phyloP scores from a whole-genome alignment of 2,888 invertebrate species.

The Rotaria sp. region DNA sequence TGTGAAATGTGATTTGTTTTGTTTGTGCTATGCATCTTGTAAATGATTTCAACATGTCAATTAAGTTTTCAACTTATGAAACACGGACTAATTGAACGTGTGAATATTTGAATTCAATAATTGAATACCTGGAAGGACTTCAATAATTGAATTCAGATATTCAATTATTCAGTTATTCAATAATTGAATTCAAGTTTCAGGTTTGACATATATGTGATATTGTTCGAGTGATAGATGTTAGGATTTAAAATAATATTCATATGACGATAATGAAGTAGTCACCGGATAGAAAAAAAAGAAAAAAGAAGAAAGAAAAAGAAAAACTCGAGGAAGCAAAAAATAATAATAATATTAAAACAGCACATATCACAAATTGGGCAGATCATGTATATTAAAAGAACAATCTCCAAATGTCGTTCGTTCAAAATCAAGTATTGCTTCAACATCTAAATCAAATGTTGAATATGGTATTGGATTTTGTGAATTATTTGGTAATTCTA shows the following conservation, averaged over 20 bases:
- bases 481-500: not conserved
- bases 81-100: no score
- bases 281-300: constrained; percentile 3
- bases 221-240: constrained; percentile 15
- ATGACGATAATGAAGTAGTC: constrained; percentile 14
- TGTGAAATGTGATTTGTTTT: no score
- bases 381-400: constrained; percentile 14
- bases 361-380: constrained; percentile 30
- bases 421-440: constrained; percentile 29
- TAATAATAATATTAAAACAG: not conserved
- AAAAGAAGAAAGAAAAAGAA: not conserved
- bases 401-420: constrained; percentile 29
- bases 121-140: no score
- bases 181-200: no score
- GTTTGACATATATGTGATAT: no score
- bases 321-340: not conserved
- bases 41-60: no score
- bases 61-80: no score
- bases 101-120: no score
- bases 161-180: no score
- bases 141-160: no score
- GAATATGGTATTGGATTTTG: not conserved
- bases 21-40: no score
- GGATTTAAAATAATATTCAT: constrained; percentile 15
- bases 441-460: constrained; percentile 16